Percentiles rank a stretch among this genome's conserved stretches.
These are phyloP conservation scores for Rhinoderma darwinii DNA, from an alignment of 2,113 vertebrate species.

Conservation along the genomic window DNA sequence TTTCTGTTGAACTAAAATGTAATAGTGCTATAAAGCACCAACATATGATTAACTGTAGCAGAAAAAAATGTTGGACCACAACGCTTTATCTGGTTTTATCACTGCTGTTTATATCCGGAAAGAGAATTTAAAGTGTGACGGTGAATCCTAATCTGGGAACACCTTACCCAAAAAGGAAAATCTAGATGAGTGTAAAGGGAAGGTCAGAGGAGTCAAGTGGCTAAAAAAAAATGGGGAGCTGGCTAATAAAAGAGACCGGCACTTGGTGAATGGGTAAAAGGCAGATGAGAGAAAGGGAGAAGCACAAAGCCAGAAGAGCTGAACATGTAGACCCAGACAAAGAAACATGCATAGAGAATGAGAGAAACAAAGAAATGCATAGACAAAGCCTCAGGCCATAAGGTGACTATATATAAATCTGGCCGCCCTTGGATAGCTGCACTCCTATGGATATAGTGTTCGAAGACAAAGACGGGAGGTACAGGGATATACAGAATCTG, in stretches of 20 bases:
- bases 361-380: constrained; percentile 54
- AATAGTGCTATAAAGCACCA: background rate
- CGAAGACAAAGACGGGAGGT: background rate
- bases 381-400: constrained; percentile 50
- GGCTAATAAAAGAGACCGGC: constrained; percentile 1
- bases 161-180: constrained; percentile 21
- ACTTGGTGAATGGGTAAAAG: constrained; percentile 40
- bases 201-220: constrained; percentile 54
- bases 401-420: constrained; percentile 36
- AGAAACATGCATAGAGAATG: constrained; percentile 51
- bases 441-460: background rate
- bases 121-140: constrained; percentile 1
- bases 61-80: background rate
- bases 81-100: background rate
- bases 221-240: background rate
- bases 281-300: constrained; percentile 40
- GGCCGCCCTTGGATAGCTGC: background rate
- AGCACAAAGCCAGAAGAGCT: constrained; percentile 33
- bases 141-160: background rate
- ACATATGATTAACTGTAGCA: background rate
- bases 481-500: background rate
- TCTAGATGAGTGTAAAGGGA: constrained; percentile 13
- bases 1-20: constrained; percentile 25
- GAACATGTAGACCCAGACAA: constrained; percentile 56
- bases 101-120: background rate